A percentile compares a stretch with the other conserved stretches of the same genome.
phyloP scores from a whole-genome alignment of 2,888 invertebrate genomes.

The Cenopis cana region DNA sequence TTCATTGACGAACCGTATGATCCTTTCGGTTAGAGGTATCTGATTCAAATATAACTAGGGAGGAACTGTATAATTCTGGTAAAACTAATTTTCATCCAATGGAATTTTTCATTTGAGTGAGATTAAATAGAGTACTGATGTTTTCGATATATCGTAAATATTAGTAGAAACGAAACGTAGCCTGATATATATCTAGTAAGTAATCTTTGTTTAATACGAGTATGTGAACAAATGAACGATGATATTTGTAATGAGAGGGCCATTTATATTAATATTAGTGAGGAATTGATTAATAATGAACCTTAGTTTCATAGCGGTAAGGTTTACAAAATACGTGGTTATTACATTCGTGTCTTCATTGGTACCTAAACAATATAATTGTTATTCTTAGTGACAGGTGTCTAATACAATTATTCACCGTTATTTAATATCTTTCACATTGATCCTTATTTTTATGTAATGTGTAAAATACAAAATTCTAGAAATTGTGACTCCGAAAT shows the following conservation, averaged over 20 bases:
- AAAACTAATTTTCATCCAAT: no score
- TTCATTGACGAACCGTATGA: not conserved
- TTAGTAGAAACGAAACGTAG: not conserved
- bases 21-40: no score
- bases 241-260: not conserved
- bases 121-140: no score
- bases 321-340: not conserved
- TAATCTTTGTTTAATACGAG: not conserved
- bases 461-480: conserved; percentile 39
- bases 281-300: not conserved
- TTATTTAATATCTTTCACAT: conserved; percentile 57
- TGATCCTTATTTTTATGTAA: conserved; percentile 45
- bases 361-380: not conserved
- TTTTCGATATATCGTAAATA: not conserved
- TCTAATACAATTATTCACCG: conserved; percentile 46
- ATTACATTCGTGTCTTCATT: not conserved
- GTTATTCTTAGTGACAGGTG: conserved; percentile 15
- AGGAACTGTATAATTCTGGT: no score
- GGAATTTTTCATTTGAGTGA: no score
- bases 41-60: no score
- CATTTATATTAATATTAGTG: not conserved
- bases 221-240: not conserved
- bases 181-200: not conserved
- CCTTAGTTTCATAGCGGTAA: not conserved
- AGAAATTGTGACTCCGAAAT: conserved; percentile 22